A percentile compares a stretch with the other conserved stretches of the same genome.
phyloP scores from a whole-genome alignment of 2,113 vertebrate species.

The Opisthocomus hoazin region DNA sequence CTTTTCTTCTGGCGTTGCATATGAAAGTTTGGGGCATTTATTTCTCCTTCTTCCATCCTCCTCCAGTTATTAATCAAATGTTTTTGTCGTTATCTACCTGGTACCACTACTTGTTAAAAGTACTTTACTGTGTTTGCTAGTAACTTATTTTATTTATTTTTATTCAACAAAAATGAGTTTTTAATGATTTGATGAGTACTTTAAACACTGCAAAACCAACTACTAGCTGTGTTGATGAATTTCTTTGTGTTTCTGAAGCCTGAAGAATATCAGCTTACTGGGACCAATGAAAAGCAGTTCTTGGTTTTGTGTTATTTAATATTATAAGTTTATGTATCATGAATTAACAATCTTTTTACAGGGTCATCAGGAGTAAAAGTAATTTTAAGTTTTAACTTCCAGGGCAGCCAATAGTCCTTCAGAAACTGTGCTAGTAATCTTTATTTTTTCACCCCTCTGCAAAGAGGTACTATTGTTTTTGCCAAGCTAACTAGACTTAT shows the following conservation, averaged over 20 bases:
- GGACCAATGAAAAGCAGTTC: not conserved
- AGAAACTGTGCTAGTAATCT: not conserved
- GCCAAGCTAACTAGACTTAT: not conserved
- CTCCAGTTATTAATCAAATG: not conserved
- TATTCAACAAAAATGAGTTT: not conserved
- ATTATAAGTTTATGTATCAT: not conserved
- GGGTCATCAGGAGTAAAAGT: not conserved
- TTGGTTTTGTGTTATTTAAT: not conserved
- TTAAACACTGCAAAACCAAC: not conserved
- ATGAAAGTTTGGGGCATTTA: not conserved
- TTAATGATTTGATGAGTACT: not conserved
- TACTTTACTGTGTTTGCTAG: not conserved
- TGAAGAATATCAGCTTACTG: not conserved
- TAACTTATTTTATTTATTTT: not conserved
- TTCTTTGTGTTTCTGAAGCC: not conserved
- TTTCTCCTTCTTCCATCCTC: not conserved
- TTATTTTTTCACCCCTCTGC: not conserved
- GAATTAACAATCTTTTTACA: not conserved
- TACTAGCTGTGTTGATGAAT: not conserved
- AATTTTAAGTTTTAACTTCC: not conserved
- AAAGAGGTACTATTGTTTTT: not conserved
- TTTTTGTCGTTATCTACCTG: not conserved
- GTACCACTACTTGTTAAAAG: not conserved
- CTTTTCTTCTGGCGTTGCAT: not conserved
- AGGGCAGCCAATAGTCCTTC: not conserved